Conservation (phyloP, 2,797 vertebrate genomes). For the Catamblyrhynchus diadema region DNA sequence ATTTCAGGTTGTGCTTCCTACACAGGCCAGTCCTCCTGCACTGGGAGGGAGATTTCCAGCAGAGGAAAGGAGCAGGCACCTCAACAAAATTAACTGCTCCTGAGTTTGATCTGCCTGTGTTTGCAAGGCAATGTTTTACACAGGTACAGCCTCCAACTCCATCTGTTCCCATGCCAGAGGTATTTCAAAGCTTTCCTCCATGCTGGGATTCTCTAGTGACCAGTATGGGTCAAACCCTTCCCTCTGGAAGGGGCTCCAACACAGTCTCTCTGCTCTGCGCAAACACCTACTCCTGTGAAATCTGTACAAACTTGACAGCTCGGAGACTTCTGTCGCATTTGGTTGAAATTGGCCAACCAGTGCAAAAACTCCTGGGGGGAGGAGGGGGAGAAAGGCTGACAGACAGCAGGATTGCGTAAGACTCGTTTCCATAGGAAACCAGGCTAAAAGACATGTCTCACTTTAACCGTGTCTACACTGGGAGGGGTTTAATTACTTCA, state of each 20-base stretch:
- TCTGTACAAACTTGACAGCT: background rate
- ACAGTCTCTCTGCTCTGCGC: background rate
- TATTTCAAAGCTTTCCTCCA: background rate
- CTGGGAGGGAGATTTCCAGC: background rate
- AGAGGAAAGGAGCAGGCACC: background rate
- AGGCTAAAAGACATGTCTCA: conserved; percentile 47
- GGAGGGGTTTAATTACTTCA: conserved; percentile 37
- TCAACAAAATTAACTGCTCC: background rate
- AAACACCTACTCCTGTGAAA: background rate
- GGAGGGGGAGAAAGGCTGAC: conserved; percentile 5
- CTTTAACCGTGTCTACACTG: conserved; percentile 17
- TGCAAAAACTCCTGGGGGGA: background rate
- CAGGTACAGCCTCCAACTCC: background rate
- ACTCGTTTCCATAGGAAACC: conserved; percentile 59
- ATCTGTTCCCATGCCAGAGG: background rate
- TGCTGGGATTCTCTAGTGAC: background rate
- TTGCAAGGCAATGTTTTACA: background rate
- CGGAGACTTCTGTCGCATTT: background rate
- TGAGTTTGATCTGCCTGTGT: background rate
- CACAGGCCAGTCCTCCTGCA: background rate
- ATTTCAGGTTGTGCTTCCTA: background rate
- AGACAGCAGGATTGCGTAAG: conserved; percentile 50
- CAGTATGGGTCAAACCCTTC: background rate
- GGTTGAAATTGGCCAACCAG: conserved; percentile 13
- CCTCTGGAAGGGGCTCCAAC: background rate